Conservation (phyloP, 2,888 invertebrate species). For the Zygothrica quintamaculata region DNA sequence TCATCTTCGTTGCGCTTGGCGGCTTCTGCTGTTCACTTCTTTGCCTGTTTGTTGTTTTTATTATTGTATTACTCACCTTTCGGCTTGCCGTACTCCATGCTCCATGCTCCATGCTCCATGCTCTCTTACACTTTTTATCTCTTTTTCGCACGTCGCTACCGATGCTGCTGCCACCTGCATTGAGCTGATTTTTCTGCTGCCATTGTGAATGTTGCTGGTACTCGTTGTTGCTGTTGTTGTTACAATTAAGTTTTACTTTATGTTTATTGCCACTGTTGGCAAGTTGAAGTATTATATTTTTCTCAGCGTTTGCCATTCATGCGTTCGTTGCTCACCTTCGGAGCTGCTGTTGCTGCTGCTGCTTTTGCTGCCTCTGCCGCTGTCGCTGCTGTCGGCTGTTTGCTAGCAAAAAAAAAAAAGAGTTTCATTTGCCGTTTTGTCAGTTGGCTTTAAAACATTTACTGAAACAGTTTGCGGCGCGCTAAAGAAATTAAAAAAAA, state of each 20-base stretch:
- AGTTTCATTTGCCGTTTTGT: slow-evolving; percentile 70
- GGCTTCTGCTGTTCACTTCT: slow-evolving; percentile 70
- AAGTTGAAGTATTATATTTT: slow-evolving; percentile 41
- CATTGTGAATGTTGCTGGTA: slow-evolving; percentile 26
- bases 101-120: too few species aligned
- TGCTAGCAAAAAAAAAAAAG: slow-evolving; percentile 64
- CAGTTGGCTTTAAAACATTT: slow-evolving; percentile 83
- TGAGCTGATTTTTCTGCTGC: slow-evolving; percentile 8
- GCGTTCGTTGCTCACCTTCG: slow-evolving; percentile 68
- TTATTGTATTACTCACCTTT: slow-evolving; percentile 38
- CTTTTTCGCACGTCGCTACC: slow-evolving; percentile 4
- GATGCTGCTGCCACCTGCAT: slow-evolving; percentile 39
- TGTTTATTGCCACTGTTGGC: slow-evolving; percentile 60
- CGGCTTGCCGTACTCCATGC: too few species aligned
- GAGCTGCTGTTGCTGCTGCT: slow-evolving; percentile 13
- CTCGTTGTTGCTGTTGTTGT: slow-evolving; percentile 44
- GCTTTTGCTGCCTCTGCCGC: slow-evolving; percentile 13
- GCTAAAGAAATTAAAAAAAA: slow-evolving; percentile 45
- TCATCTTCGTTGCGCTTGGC: slow-evolving; percentile 69
- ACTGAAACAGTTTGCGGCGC: slow-evolving; percentile 80
- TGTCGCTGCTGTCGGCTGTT: slow-evolving; percentile 21
- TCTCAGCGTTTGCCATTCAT: slow-evolving; percentile 59
- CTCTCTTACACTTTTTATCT: slow-evolving; percentile 40
- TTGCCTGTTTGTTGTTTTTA: slow-evolving; percentile 25
- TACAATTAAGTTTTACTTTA: slow-evolving; percentile 77